Base-by-base conservation (phyloP, 2,888 invertebrate genomes). In the Cryptocheilus praepositus region DNA sequence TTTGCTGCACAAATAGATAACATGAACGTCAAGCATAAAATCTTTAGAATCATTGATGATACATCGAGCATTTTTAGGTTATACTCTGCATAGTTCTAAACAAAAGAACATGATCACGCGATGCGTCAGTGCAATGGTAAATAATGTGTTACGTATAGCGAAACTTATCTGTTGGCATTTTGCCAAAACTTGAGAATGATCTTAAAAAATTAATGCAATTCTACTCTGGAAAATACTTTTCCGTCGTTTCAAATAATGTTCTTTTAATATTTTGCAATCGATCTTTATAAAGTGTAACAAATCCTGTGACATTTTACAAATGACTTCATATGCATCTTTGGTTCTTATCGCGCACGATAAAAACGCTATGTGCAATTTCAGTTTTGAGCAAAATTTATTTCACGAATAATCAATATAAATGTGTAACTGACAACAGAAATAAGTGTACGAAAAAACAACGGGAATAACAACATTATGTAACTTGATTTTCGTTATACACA, bases 401-500 rank as follows among this genome's bases (percentile, higher is more conserved):
- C 2, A 5, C 25, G 25, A 25, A 25, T 25, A 25, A 25, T 25
- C 25, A 5, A 25, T 25, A 5, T 5, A 25, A 5, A 5, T 3
- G 5, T 25, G 2, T 3, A 25, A 3, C 25, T 25, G 25, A 25
- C 25, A 25, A 25, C 5, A 25, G 25, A 25, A 25, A 25, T 25
- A 25, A 25, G 3, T 25, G 5, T 25, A 25, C 25, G 25, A 25
- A 25, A 5, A 25, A 25, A 25, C 25, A 5, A 25, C 25, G 25
- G 3, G 5, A 2, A 3, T 3, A 25, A 2, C 25, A 25, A 25
- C 25, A 25, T 25, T 5, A 25, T 25, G 25, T 25, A 25, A 25
- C 25, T 25, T 25, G 25, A 25, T 25, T 73, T 77, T 78, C 75
- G 75, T 77, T 77, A 76, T 69, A 74, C 72, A 70, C 67, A 74